Conservation (phyloP, 2,113 vertebrate genomes). For the Falco punctatus region DNA sequence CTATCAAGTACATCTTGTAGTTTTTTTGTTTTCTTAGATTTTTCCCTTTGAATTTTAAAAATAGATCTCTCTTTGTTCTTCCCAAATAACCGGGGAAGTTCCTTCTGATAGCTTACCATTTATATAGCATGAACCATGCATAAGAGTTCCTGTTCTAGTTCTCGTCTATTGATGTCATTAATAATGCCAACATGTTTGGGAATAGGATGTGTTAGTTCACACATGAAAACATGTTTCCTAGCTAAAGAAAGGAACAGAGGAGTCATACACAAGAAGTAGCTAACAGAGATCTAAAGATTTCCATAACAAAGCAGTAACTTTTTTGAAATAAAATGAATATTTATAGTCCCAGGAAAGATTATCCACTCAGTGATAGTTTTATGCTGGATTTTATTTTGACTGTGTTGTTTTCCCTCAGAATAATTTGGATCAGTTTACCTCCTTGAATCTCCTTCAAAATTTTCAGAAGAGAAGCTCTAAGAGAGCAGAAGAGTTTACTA, state of each 20-base stretch:
- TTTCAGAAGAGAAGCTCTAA: background rate
- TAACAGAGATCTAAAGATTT: background rate
- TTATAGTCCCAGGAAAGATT: background rate
- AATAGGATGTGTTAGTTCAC: background rate
- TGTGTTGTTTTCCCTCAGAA: background rate
- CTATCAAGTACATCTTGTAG: constrained; percentile 48
- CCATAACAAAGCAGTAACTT: background rate
- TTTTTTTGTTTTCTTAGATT: constrained; percentile 56
- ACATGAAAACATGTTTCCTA: background rate
- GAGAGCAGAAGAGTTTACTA: background rate
- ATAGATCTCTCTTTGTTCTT: constrained; percentile 38
- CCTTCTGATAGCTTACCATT: constrained; percentile 16
- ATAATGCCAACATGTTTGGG: background rate
- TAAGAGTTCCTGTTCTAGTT: constrained; percentile 37
- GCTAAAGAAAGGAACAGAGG: background rate
- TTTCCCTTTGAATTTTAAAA: constrained; percentile 53
- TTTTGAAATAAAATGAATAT: background rate
- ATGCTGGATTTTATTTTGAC: background rate
- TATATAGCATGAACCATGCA: constrained; percentile 4
- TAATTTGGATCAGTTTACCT: background rate
- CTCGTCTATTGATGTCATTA: background rate
- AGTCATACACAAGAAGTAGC: background rate
- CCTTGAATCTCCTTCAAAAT: background rate
- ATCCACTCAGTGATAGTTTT: background rate
- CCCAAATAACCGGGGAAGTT: constrained; percentile 33